Evolutionary conservation across 2,888 invertebrate genomes (phyloP).

Genomic region (Harpalus rubripes): DNA sequence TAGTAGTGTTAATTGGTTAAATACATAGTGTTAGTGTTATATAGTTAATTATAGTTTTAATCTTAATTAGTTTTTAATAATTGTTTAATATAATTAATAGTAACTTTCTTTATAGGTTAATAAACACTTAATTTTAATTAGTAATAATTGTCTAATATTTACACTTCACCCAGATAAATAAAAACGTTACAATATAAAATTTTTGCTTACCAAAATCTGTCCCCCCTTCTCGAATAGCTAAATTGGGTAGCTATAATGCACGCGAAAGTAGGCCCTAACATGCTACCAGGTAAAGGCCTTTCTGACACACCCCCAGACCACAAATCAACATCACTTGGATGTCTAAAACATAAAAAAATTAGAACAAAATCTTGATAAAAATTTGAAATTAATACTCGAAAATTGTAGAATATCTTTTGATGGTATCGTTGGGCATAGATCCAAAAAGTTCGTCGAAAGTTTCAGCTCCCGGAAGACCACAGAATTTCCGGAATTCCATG

Average conservation of each 20-base stretch:
- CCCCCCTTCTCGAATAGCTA: constrained; percentile 92
- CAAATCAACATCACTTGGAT: constrained; percentile 94
- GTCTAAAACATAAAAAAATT: constrained; percentile 77
- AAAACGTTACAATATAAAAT: neutral
- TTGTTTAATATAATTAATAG: too few species aligned
- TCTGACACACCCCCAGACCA: constrained; percentile 98
- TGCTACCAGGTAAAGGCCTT: constrained; percentile 91
- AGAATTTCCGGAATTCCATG: constrained; percentile 95
- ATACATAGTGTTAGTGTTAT: too few species aligned
- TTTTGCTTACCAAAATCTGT: constrained; percentile 90
- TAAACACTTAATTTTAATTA: too few species aligned
- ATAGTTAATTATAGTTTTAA: too few species aligned
- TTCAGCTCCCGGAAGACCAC: constrained; percentile 89
- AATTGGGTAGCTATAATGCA: constrained; percentile 96
- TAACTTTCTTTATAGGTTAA: too few species aligned
- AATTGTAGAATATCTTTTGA: constrained; percentile 89
- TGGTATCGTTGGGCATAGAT: constrained; percentile 93
- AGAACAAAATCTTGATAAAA: neutral
- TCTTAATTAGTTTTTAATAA: too few species aligned
- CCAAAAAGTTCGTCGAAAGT: constrained; percentile 90
- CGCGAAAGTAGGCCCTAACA: constrained; percentile 96
- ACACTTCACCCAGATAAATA: too few species aligned
- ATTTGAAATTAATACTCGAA: constrained; percentile 83
- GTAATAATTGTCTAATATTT: too few species aligned
- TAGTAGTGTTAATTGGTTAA: too few species aligned